phyloP scores from a whole-genome alignment of 2,113 vertebrate species.

The Andinoacara biseriatus region DNA sequence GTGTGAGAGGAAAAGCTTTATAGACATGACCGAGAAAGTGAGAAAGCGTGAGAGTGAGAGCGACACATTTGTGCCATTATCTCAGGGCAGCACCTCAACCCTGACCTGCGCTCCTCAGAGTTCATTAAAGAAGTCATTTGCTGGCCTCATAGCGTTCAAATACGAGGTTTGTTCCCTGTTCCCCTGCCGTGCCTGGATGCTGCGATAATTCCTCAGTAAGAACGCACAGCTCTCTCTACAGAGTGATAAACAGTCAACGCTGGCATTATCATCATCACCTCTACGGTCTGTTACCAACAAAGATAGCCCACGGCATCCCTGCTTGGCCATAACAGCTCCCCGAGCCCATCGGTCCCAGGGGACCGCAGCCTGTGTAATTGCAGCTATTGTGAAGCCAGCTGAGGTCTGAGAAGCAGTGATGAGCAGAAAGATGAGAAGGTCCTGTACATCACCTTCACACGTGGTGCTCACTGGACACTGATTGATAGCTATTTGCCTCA shows the following conservation, averaged over 20 bases:
- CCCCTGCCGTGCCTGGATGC: conserved; percentile 10
- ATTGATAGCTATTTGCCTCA: conserved; percentile 43
- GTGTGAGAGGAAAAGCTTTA: not conserved
- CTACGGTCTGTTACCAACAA: conserved; percentile 45
- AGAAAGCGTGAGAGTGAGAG: not conserved
- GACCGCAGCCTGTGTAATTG: conserved; percentile 67
- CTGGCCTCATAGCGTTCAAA: not conserved
- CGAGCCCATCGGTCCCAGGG: conserved; percentile 18
- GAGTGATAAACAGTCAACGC: conserved; percentile 41
- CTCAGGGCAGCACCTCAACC: not conserved
- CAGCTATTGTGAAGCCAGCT: conserved; percentile 75
- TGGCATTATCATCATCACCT: conserved; percentile 49
- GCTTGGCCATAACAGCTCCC: conserved; percentile 57
- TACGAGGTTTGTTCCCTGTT: not conserved
- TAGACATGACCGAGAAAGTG: not conserved
- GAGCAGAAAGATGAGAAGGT: conserved; percentile 34
- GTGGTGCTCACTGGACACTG: conserved; percentile 28
- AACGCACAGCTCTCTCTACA: not conserved
- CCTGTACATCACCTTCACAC: conserved; percentile 9
- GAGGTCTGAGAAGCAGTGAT: conserved; percentile 58
- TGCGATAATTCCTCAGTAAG: conserved; percentile 28
- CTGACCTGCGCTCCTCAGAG: conserved; percentile 15
- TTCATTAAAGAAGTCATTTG: conserved; percentile 35
- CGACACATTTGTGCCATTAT: conserved; percentile 5
- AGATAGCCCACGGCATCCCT: conserved; percentile 11